phyloP scores from a whole-genome alignment of 2,888 invertebrate genomes.

The Eremobia ochroleuca region DNA sequence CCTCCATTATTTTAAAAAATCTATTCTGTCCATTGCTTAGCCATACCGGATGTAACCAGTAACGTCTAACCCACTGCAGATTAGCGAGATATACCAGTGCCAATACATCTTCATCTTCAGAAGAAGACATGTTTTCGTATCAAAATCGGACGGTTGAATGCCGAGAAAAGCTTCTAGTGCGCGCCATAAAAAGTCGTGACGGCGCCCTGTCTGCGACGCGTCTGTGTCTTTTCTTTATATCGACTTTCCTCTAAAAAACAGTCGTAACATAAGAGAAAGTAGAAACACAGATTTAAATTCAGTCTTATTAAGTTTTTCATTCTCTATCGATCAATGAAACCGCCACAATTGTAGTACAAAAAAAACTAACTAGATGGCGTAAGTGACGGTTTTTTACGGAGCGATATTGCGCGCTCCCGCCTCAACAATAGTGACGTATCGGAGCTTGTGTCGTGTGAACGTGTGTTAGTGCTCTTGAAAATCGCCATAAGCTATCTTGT shows the following conservation, averaged over 20 bases:
- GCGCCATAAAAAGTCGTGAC: too few relatives aligned
- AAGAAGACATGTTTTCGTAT: slow-evolving; percentile 1
- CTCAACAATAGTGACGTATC: slow-evolving; percentile 7
- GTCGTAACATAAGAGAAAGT: background rate
- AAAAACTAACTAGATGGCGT: background rate
- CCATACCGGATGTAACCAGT: slow-evolving; percentile 21
- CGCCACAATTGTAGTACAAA: slow-evolving; percentile 3
- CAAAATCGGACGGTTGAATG: too few relatives aligned
- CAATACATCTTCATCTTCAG: background rate
- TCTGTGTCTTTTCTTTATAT: too few relatives aligned
- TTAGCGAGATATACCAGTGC: background rate
- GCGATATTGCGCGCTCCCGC: background rate
- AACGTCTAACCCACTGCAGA: slow-evolving; percentile 21
- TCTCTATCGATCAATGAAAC: background rate
- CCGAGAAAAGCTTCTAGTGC: too few relatives aligned
- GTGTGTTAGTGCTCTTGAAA: background rate
- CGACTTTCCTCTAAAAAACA: background rate
- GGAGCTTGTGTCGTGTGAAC: slow-evolving; percentile 2
- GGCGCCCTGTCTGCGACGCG: too few relatives aligned
- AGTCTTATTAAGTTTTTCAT: background rate
- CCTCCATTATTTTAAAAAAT: slow-evolving; percentile 18
- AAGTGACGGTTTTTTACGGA: slow-evolving; percentile 4
- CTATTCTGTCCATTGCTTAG: slow-evolving; percentile 3
- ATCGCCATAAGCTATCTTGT: slow-evolving; percentile 1
- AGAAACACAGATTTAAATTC: slow-evolving; percentile 3